Conservation (phyloP, 1,140 invertebrate genomes). For the Latrodectus geometricus region DNA sequence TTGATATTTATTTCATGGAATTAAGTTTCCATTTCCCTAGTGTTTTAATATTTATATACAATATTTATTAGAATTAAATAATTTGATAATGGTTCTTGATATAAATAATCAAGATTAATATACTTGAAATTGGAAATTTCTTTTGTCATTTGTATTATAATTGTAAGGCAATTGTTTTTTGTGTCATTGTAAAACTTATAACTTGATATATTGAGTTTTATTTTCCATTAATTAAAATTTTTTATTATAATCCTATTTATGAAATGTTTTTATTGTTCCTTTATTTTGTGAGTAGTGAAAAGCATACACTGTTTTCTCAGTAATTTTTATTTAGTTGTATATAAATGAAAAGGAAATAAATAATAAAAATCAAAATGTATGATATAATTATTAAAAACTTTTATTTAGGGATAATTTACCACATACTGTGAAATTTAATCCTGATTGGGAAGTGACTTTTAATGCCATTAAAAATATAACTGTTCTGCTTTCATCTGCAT, state of each 20-base stretch:
- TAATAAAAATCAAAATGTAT: background rate
- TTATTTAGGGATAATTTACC: slow-evolving; percentile 69
- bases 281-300: background rate
- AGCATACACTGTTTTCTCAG: background rate
- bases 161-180: too few relatives aligned
- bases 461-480: slow-evolving; percentile 67
- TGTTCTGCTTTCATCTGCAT: slow-evolving; percentile 65
- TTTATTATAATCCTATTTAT: background rate
- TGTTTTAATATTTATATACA: too few relatives aligned
- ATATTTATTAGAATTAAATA: too few relatives aligned
- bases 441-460: slow-evolving; percentile 66
- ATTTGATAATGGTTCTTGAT: too few relatives aligned
- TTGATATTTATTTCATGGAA: too few relatives aligned
- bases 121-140: too few relatives aligned
- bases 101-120: too few relatives aligned
- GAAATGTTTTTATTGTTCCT: background rate
- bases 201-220: too few relatives aligned
- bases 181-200: too few relatives aligned
- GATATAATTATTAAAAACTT: background rate
- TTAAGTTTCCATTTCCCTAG: too few relatives aligned
- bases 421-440: slow-evolving; percentile 66
- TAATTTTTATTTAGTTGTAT: background rate
- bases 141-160: too few relatives aligned
- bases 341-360: background rate
- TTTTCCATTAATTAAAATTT: background rate